phyloP scores from a whole-genome alignment of 2,888 invertebrate species.

The Campaea margaritaria region DNA sequence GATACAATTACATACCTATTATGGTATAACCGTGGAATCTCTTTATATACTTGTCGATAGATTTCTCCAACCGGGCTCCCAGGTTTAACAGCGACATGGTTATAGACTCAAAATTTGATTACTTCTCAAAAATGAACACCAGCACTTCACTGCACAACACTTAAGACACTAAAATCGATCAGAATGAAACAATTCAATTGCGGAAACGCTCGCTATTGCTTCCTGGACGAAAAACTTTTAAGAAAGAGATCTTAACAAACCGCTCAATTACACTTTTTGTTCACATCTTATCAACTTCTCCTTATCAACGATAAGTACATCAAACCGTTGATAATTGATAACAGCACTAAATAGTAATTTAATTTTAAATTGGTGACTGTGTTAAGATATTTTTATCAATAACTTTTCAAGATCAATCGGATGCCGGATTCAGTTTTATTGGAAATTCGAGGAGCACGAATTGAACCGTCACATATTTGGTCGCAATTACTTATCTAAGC shows the following conservation, averaged over 20 bases:
- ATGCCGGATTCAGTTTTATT: conserved; percentile 1
- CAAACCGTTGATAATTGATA: conserved; percentile 24
- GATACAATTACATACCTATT: conserved; percentile 58
- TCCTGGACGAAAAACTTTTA: conserved; percentile 22
- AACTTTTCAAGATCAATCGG: conserved; percentile 4
- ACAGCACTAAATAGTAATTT: conserved; percentile 4
- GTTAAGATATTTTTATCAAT: too few species aligned
- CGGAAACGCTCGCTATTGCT: conserved; percentile 15
- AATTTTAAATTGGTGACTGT: conserved; percentile 6
- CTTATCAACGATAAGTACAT: conserved; percentile 26
- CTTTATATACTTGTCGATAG: conserved; percentile 61
- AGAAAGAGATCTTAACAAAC: conserved; percentile 26
- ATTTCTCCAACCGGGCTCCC: conserved; percentile 55
- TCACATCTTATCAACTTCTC: conserved; percentile 21
- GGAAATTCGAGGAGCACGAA: neutral
- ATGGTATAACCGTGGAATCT: conserved; percentile 68
- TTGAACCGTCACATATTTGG: too few species aligned
- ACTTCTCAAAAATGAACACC: conserved; percentile 15
- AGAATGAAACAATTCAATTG: conserved; percentile 4
- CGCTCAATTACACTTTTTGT: conserved; percentile 30
- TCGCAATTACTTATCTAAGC: too few species aligned
- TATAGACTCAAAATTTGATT: conserved; percentile 1
- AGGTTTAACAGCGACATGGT: conserved; percentile 51
- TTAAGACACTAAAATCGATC: conserved; percentile 10
- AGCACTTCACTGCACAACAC: conserved; percentile 19